Percentiles rank a stretch among this genome's conserved stretches.
Conservation (phyloP, 2,888 invertebrate genomes). For the Endotricha flammealis region DNA sequence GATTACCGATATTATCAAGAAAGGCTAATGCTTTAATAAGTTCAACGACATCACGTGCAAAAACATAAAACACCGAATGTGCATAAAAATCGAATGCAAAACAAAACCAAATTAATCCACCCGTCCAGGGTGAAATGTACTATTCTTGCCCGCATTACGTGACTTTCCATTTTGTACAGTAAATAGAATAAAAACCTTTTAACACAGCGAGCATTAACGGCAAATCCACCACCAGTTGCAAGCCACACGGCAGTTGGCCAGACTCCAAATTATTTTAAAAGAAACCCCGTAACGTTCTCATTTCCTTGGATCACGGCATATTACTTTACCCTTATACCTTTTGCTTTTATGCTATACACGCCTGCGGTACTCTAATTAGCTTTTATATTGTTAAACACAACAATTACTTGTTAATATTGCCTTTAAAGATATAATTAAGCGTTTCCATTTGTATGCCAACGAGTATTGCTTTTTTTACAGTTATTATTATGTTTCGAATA, state of each 20-base stretch:
- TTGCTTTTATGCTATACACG: conserved; percentile 1
- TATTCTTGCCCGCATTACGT: conserved; percentile 14
- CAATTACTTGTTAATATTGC: conserved; percentile 1
- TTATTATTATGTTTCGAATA: too few species aligned
- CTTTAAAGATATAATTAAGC: background rate
- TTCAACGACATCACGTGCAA: too few species aligned
- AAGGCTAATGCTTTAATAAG: too few species aligned
- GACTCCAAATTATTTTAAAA: conserved; percentile 71
- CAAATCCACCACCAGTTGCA: conserved; percentile 70
- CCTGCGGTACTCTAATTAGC: conserved; percentile 7
- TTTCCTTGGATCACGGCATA: conserved; percentile 47
- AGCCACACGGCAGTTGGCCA: conserved; percentile 48
- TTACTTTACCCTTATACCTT: conserved; percentile 30
- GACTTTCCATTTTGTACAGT: conserved; percentile 23
- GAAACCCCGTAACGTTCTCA: conserved; percentile 54
- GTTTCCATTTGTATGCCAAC: background rate
- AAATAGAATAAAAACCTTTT: conserved; percentile 51
- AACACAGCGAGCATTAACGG: conserved; percentile 52
- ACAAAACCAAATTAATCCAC: conserved; percentile 6
- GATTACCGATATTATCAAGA: too few species aligned
- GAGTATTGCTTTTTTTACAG: too few species aligned
- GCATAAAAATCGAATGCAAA: background rate
- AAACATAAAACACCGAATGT: too few species aligned
- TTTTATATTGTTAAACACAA: conserved; percentile 6
- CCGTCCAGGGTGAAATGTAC: too few species aligned